Evolutionary conservation across 2,797 vertebrate genomes (phyloP).

Genomic region (Rhynchonycteris naso): DNA sequence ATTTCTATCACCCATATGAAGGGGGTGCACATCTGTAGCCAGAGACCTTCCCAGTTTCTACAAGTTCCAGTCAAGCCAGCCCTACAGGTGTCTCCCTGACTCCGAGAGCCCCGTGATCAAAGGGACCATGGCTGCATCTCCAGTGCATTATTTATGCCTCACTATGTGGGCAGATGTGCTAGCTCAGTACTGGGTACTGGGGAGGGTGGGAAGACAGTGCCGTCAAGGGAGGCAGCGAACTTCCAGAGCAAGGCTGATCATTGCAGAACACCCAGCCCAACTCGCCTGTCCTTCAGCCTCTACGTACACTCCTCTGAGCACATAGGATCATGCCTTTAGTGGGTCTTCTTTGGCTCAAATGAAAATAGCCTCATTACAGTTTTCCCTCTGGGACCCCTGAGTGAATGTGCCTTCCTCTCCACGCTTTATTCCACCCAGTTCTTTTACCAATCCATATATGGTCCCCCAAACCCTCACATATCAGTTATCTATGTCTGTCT

Average conservation of each 20-base stretch:
- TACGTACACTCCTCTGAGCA: not conserved
- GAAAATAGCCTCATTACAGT: not conserved
- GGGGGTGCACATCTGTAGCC: fast-evolving
- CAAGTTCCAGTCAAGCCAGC: not conserved
- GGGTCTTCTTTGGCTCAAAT: not conserved
- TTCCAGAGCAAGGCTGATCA: not conserved
- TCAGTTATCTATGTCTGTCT: not conserved
- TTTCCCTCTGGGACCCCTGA: not conserved
- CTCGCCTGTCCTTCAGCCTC: not conserved
- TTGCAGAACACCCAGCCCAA: not conserved
- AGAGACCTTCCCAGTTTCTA: not conserved
- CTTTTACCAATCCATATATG: not conserved
- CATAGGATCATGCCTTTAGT: not conserved
- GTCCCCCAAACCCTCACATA: not conserved
- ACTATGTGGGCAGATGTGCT: not conserved
- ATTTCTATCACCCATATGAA: not conserved
- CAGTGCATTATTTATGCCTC: not conserved
- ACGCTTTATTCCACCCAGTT: not conserved
- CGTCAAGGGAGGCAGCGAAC: not conserved
- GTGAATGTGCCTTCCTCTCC: not conserved
- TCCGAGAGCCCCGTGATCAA: not conserved
- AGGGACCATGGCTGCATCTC: not conserved
- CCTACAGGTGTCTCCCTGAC: not conserved
- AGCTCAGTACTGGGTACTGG: not conserved
- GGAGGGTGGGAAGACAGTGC: not conserved